A percentile compares a stretch with the other conserved stretches of the same genome.
Conservation (phyloP, 2,888 invertebrate genomes). For the Agrotis clavis region DNA sequence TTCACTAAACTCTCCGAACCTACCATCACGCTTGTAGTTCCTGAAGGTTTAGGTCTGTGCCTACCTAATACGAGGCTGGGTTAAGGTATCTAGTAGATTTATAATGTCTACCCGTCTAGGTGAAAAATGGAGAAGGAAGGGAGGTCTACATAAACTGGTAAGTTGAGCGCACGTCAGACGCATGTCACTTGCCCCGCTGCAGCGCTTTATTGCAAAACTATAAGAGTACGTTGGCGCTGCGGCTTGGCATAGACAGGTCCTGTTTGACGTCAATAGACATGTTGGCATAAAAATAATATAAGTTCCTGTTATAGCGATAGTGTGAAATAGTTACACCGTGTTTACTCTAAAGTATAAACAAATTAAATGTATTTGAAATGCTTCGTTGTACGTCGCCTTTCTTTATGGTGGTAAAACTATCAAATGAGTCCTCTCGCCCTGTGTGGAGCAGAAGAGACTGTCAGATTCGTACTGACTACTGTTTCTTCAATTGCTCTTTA, state of each 20-base stretch:
- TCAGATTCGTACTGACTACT: no score
- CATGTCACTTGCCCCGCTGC: conserved; percentile 38
- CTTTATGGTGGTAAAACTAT: not conserved
- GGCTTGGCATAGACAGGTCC: conserved; percentile 41
- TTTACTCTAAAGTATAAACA: not conserved
- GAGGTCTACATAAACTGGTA: conserved; percentile 45
- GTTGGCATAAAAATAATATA: not conserved
- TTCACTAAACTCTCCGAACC: no score
- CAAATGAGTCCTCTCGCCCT: no score
- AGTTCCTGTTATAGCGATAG: not conserved
- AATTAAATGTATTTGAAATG: not conserved
- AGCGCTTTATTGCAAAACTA: conserved; percentile 55
- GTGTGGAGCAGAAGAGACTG: no score
- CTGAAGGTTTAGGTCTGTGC: no score
- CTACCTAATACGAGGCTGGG: no score
- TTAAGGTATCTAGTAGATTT: not conserved
- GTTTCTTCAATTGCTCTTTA: no score
- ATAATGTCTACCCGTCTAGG: not conserved
- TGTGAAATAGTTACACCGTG: not conserved
- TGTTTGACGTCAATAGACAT: conserved; percentile 25
- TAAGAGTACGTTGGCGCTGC: conserved; percentile 21
- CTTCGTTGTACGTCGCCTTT: not conserved
- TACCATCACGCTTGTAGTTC: no score
- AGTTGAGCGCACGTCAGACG: conserved; percentile 48
- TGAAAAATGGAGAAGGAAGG: not conserved